Evolutionary conservation across 2,113 vertebrate species (phyloP), one percentile per base, ranked within the genome.

Genomic region (Apistogramma diplotaenia): DNA sequence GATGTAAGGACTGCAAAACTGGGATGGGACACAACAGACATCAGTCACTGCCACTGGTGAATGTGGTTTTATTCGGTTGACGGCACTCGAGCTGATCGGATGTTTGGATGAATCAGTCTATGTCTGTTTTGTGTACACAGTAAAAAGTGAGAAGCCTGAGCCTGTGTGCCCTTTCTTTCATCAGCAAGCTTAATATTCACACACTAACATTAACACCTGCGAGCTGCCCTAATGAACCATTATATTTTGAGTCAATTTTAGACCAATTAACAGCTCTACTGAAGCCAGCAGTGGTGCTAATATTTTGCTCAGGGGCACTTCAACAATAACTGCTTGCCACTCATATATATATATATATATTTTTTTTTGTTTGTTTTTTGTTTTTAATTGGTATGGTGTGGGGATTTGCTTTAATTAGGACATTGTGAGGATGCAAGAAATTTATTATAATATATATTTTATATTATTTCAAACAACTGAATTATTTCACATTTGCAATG

Each of bases 301-400:
- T 82, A 57, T 61, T 85, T 76, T 87, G 82, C 86, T 92, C 84
- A 90, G 88, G 85, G 84, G 77, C 81, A 87, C 91, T 80, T 53
- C 77, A 76, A 73, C 55, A 57, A 59, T 60, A 27, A 29, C 54
- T 65, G 19, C 10, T 3, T 12, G 19, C 67, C 56, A 51, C 23
- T 19, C 29, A n/a, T 12, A 60, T n/a, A n/a, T n/a, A n/a, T n/a
- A n/a, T n/a, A n/a, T n/a, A n/a, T n/a, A 18, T 51, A 29, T 60
- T 18, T 53, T 54, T 18, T 49, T 51, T 46, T 3, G 3, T 35
- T 43, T 4, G 19, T 11, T 54, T 57, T 77, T 16, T 12, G 2
- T 35, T 8, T 31, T 70, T 31, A n/a, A 67, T 67, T 49, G 5
- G 6, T 29, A 11, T 49, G 62, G 23, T 37, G 2, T 35, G 31